Base-by-base conservation (phyloP, 2,888 invertebrate genomes). In the Phyto melanocephala region DNA sequence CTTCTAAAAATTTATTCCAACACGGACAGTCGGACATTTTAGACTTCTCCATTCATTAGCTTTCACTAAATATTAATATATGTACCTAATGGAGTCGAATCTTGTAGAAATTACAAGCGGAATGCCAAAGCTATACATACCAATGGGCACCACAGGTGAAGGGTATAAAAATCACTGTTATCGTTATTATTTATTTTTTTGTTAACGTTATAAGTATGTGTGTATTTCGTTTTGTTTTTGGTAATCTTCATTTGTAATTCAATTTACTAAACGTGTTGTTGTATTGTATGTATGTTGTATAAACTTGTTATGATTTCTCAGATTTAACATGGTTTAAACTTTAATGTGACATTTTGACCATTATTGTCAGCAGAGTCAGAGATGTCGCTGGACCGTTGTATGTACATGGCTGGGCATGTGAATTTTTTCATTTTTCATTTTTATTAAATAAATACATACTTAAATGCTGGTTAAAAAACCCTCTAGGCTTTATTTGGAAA, bases 221-320 rank as follows among this genome's bases (percentile, higher is more conserved):
- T 28, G 6, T 63, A 63, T 17, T 15, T 54, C 24, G 2, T 56
- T 28, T 24, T 7, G 40, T 67, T 76, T 81, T 81, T 81, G 74
- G 75, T 67, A 71, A 75, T 82, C 82, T 82, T 79, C 82, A 82
- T 82, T 82, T 82, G 82, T 82, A 82, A 82, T 82, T 82, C 81
- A 81, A 81, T 74, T 28, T 22, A 75, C 52, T 63, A 24, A 54
- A 63, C 54, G 54, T 54, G 15, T 65, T 5, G 28, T 6, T 5
- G 28, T 5, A 28, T 28, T 6, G 28, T 6, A 28, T 5, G n/a
- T n/a, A n/a, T n/a, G n/a, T n/a, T n/a, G n/a, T 5, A 82, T 45
- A 79, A 75, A 79, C 65, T 79, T 79, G 82, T 79, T 82, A 79
- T 82, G 78, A 75, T 82, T 79, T 81, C 70, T 47, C n/a, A 33